Conservation (phyloP, 2,797 vertebrate species). For the Mormyrus proboscirostris region DNA sequence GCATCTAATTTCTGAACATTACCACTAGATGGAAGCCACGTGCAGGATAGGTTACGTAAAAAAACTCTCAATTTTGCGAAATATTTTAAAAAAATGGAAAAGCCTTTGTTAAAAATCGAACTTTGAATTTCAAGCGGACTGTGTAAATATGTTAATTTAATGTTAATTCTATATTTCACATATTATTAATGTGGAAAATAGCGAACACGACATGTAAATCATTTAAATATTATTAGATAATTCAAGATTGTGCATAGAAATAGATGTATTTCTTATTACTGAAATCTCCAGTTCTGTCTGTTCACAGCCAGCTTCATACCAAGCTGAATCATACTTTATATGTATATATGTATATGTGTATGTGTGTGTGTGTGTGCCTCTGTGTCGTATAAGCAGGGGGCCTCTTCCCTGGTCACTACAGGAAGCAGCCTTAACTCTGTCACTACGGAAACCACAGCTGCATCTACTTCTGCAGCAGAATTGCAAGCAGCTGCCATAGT, state of each 20-base stretch:
- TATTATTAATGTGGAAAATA: background rate
- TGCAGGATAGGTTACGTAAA: background rate
- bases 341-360: background rate
- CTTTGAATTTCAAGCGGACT: background rate
- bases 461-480: constrained; percentile 13
- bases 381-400: background rate
- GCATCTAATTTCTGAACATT: background rate
- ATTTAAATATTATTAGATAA: background rate
- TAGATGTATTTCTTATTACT: background rate
- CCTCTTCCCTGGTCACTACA: constrained; percentile 62
- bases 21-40: constrained; percentile 17
- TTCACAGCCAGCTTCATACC: background rate
- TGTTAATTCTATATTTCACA: background rate
- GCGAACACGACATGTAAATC: background rate
- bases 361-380: background rate
- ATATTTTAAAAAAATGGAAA: background rate
- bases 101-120: background rate
- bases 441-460: constrained; percentile 61
- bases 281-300: background rate
- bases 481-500: background rate
- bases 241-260: background rate
- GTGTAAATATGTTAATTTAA: background rate
- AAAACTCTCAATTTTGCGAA: background rate
- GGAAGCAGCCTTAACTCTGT: constrained; percentile 63
- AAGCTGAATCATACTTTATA: background rate